A percentile compares a stretch with the other conserved stretches of the same genome.
These are phyloP conservation scores for Eubasilissa regina DNA, from an alignment of 1,140 invertebrate genomes.

Conservation along the genomic window DNA sequence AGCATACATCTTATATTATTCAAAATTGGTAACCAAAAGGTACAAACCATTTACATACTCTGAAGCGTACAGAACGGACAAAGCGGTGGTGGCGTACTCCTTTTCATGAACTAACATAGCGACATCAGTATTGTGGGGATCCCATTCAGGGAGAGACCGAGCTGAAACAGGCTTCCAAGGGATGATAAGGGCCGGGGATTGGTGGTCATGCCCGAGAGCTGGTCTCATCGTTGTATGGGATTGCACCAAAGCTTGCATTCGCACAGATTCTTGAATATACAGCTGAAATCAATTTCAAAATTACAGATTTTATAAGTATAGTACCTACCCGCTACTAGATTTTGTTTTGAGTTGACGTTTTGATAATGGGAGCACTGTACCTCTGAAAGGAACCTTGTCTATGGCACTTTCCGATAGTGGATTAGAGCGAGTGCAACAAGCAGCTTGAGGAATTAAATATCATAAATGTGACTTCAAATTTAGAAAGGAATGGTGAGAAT, in stretches of 20 bases:
- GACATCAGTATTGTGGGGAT: conserved; percentile 62
- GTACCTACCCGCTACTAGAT: too few species aligned
- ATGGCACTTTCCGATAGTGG: too few species aligned
- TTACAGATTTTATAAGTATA: too few species aligned
- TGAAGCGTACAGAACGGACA: conserved; percentile 80
- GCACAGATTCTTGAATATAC: conserved; percentile 83
- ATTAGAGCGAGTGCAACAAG: too few species aligned
- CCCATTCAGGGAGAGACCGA: conserved; percentile 58
- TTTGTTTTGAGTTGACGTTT: too few species aligned
- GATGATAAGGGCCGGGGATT: conserved; percentile 63
- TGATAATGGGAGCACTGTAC: too few species aligned
- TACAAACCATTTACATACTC: conserved; percentile 78
- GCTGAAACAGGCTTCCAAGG: conserved; percentile 82
- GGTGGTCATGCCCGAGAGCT: conserved; percentile 2
- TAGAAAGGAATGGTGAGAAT: too few species aligned
- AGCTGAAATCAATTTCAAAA: conserved; percentile 67
- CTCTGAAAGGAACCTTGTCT: too few species aligned
- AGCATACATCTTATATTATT: too few species aligned
- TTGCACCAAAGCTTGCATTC: conserved; percentile 56
- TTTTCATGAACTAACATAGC: conserved; percentile 53
- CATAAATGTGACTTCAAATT: too few species aligned
- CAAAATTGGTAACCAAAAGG: too few species aligned
- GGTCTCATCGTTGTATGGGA: conserved; percentile 18
- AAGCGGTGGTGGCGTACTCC: conserved; percentile 70
- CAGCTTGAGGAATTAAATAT: too few species aligned